Evolutionary conservation across 2,797 vertebrate genomes (phyloP).

Genomic region (Gephyroberyx darwinii): DNA sequence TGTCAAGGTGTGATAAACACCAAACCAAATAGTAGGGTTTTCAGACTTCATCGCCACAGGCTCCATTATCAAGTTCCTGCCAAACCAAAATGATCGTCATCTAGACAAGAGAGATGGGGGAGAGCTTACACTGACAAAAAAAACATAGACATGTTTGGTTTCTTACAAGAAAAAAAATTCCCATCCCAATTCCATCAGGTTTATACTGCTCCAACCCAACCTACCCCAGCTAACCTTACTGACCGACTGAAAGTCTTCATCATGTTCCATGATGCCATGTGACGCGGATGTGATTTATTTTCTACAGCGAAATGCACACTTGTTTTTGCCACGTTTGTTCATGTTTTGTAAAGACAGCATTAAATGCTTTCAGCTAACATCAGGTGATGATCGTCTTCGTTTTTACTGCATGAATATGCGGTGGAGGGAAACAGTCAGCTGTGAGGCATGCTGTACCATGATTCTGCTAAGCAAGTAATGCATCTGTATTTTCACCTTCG

Average conservation of each 20-base stretch:
- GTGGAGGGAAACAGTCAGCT: slow-evolving; percentile 48
- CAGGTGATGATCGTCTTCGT: slow-evolving; percentile 47
- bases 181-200: slow-evolving; percentile 2
- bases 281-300: slow-evolving; percentile 36
- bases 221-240: slow-evolving; percentile 25
- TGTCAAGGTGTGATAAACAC: slow-evolving; percentile 88
- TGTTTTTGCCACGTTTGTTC: slow-evolving; percentile 33
- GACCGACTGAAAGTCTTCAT: slow-evolving; percentile 32
- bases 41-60: slow-evolving; percentile 77
- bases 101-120: slow-evolving; percentile 1
- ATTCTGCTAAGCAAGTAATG: slow-evolving; percentile 45
- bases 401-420: slow-evolving; percentile 43
- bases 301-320: slow-evolving; percentile 42
- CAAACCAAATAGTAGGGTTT: slow-evolving; percentile 82
- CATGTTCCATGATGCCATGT: slow-evolving; percentile 29
- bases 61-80: slow-evolving; percentile 79
- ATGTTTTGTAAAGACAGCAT: slow-evolving; percentile 69
- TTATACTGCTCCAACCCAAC: slow-evolving; percentile 22
- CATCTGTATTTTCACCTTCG: slow-evolving; percentile 63
- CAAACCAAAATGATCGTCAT: slow-evolving; percentile 55
- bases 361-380: slow-evolving; percentile 49
- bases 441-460: slow-evolving; percentile 27
- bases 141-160: slow-evolving; percentile 28
- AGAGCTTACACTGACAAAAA: slow-evolving; percentile 1
- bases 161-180: slow-evolving; percentile 20